Conservation (phyloP, 2,888 invertebrate species). For the Elaeidobius kamerunicus region DNA sequence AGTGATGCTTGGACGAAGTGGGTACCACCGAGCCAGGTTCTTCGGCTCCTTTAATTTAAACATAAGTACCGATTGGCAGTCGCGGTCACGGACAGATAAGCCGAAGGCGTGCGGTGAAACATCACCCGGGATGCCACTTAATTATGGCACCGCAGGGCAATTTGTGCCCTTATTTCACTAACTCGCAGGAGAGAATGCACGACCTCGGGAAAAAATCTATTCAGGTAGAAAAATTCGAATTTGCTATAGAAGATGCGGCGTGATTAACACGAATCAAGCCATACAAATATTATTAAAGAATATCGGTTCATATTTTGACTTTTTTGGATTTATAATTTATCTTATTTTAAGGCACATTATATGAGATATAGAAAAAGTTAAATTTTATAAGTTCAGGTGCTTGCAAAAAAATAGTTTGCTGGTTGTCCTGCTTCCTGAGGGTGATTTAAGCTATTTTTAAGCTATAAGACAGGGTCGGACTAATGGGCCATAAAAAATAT, state of each 20-base stretch:
- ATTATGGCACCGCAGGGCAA: conserved; percentile 11
- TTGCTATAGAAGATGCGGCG: neutral
- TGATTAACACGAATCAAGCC: no score
- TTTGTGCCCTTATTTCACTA: conserved; percentile 18
- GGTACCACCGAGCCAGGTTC: conserved; percentile 5
- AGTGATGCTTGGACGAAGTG: neutral
- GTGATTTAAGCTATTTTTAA: no score
- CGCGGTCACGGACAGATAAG: conserved; percentile 11
- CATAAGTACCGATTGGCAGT: conserved; percentile 19
- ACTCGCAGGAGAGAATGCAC: conserved; percentile 14
- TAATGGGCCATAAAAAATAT: no score
- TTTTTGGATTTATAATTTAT: no score
- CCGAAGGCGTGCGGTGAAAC: conserved; percentile 10
- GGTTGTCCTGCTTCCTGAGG: no score
- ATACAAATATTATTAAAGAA: no score
- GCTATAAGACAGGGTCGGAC: no score
- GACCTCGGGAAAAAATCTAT: conserved; percentile 7
- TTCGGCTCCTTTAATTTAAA: conserved; percentile 15
- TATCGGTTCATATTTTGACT: no score
- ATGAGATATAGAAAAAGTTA: no score
- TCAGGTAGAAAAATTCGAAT: conserved; percentile 8
- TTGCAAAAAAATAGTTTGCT: no score
- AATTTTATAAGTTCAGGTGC: no score
- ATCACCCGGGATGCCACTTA: conserved; percentile 18
- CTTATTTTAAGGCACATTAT: no score